Evolutionary conservation across 2,888 invertebrate species (phyloP), one percentile per base, ranked within the genome.

Genomic region (Volucella inflata): DNA sequence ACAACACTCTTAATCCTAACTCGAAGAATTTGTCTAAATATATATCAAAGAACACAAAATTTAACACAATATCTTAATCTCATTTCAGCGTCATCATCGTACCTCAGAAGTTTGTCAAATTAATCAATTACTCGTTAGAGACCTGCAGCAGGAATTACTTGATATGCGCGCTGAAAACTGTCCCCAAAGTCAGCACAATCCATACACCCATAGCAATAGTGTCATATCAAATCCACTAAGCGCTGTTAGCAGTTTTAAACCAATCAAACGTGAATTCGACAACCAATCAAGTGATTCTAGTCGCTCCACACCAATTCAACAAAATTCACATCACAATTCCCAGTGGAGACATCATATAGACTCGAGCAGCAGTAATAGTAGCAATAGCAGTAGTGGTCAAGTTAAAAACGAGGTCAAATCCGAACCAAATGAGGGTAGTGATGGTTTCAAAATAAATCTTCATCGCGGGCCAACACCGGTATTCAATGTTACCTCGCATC

Each of bases 71-170:
- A 72, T 76, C 74, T 82, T 81, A 88, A 65, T 87, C 79, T 59
- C 87, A 88, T 90, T 92, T 11, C 91, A 96, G 96, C 93, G 95
- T 67, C 94, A 94, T 89, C 95, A 95, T 74, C 94, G 95, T 87
- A 95, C 96, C 0, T 95, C 96, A 0, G 97, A 97, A 91, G 91
- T 95, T 77, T 95, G 96, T 92, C 95, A 96, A 95, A 93, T 97
- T 81, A 95, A 96, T 89, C 93, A 96, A 74, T 93, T 96, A 91
- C 94, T 96, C 90, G 94, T 96, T 57, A 94, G 95, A 16, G 96
- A 96, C 89, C 95, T 96, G 83, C 94, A 95, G 88, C 93, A 93
- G 82, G 94, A 94, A 77, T 92, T 96, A 57, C 94, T 94, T 68
- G 93, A 93, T 89, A 91, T 95, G 87, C 93, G 94, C 59, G 94